phyloP scores from a whole-genome alignment of 2,113 vertebrate species.

The Nettapus auritus region DNA sequence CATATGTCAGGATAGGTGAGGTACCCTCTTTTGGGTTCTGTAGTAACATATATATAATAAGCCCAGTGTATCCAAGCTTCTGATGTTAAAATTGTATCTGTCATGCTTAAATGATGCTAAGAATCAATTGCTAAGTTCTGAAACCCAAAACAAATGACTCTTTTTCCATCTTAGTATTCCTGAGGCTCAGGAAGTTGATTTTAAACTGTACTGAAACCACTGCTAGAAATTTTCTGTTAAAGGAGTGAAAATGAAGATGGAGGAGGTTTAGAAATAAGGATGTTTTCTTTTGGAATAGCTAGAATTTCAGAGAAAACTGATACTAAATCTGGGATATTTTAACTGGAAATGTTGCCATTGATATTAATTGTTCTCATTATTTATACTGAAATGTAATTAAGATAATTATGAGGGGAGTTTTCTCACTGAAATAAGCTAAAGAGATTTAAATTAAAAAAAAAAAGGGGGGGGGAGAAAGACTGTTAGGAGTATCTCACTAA shows the following conservation, averaged over 20 bases:
- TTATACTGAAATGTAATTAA: constrained; percentile 73
- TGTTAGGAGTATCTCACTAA: not conserved
- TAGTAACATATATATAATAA: not conserved
- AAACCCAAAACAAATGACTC: not conserved
- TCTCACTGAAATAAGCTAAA: constrained; percentile 37
- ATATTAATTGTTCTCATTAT: constrained; percentile 67
- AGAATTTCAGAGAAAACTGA: constrained; percentile 30
- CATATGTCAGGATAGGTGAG: not conserved
- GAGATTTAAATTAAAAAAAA: not conserved
- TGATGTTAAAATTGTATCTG: not conserved
- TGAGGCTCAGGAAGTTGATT: not conserved
- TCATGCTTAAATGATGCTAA: not conserved
- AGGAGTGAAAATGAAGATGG: constrained; percentile 38
- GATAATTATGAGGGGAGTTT: constrained; percentile 60
- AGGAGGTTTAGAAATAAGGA: constrained; percentile 25
- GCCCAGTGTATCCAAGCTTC: not conserved
- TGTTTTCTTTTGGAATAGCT: constrained; percentile 68
- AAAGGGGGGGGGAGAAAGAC: not conserved
- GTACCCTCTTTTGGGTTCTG: rapidly evolving
- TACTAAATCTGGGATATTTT: constrained; percentile 50
- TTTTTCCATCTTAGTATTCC: constrained; percentile 42
- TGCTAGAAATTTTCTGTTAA: constrained; percentile 23
- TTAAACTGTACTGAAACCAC: constrained; percentile 8
- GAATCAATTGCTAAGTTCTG: not conserved
- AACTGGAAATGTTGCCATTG: constrained; percentile 39